These are phyloP conservation scores for Copidosoma aretas DNA, from an alignment of 2,888 invertebrate genomes.

Conservation along the genomic window DNA sequence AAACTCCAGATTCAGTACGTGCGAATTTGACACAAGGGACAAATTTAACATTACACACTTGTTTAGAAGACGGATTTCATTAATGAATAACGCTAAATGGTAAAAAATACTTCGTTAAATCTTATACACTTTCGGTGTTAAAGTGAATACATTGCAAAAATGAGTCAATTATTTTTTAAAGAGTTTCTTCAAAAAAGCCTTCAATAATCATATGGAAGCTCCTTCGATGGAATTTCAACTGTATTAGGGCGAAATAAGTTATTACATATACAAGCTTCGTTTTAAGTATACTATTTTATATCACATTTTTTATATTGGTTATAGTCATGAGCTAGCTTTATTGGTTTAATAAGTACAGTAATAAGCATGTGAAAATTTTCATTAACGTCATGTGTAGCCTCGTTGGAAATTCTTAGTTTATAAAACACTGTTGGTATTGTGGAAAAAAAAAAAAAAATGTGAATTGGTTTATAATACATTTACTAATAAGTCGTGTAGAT, in stretches of 20 bases:
- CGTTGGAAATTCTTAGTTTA: slow-evolving; percentile 8
- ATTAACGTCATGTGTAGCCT: slow-evolving; percentile 20
- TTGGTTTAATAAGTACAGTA: slow-evolving; percentile 25
- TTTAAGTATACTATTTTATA: slow-evolving; percentile 22
- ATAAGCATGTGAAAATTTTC: slow-evolving; percentile 28
- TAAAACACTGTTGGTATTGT: too few species aligned
- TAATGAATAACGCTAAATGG: not conserved
- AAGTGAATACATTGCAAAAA: not conserved
- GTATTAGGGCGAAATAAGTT: not conserved
- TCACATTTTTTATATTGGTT: slow-evolving; percentile 30
- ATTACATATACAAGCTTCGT: slow-evolving; percentile 3
- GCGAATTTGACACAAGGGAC: too few species aligned
- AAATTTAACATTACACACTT: too few species aligned
- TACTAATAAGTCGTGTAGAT: too few species aligned
- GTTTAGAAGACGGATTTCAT: not conserved
- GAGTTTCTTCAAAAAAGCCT: not conserved
- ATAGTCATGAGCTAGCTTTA: slow-evolving; percentile 25
- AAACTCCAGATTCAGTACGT: too few species aligned
- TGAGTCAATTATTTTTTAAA: not conserved
- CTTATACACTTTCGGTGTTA: not conserved
- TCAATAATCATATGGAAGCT: not conserved
- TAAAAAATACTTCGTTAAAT: not conserved
- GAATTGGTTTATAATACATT: too few species aligned
- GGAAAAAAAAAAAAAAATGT: too few species aligned
- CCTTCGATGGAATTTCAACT: not conserved